Percentiles rank a stretch among this genome's conserved stretches.
Conservation (phyloP, 2,113 vertebrate species). For the Tachysurus vachellii region DNA sequence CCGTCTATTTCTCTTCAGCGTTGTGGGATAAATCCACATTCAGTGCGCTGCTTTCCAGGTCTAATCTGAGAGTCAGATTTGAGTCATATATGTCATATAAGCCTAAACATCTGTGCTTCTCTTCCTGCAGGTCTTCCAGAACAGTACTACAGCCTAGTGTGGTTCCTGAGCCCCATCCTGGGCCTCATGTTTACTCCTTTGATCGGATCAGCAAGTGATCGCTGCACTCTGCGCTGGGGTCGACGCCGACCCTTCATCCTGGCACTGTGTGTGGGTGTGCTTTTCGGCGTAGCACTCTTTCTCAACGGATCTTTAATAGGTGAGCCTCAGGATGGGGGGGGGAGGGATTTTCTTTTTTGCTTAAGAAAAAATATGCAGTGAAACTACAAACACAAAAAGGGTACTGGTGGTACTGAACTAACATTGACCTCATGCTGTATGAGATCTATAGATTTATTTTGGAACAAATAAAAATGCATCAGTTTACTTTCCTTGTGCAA, state of each 20-base stretch:
- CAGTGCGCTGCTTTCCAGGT: background rate
- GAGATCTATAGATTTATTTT: no score
- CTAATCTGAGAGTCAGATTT: constrained; percentile 1
- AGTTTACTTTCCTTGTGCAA: background rate
- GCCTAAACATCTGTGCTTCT: background rate
- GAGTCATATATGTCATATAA: background rate
- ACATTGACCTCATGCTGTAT: background rate
- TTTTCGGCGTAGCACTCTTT: constrained; percentile 92
- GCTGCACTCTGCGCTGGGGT: constrained; percentile 93
- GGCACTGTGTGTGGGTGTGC: constrained; percentile 87
- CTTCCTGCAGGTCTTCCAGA: constrained; percentile 89
- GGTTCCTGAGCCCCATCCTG: constrained; percentile 96
- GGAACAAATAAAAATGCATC: background rate
- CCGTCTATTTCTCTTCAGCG: background rate
- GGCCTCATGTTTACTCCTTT: constrained; percentile 94
- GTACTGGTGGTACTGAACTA: background rate
- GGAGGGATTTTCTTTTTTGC: background rate
- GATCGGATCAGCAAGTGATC: constrained; percentile 95
- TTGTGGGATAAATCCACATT: background rate
- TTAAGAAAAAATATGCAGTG: background rate
- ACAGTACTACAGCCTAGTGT: constrained; percentile 98
- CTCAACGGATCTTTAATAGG: constrained; percentile 95
- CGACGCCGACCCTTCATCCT: constrained; percentile 94
- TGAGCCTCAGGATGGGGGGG: constrained; percentile 58
- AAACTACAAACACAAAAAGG: background rate